Conservation (phyloP, 2,797 vertebrate genomes). For the Tolypeutes matacus region DNA sequence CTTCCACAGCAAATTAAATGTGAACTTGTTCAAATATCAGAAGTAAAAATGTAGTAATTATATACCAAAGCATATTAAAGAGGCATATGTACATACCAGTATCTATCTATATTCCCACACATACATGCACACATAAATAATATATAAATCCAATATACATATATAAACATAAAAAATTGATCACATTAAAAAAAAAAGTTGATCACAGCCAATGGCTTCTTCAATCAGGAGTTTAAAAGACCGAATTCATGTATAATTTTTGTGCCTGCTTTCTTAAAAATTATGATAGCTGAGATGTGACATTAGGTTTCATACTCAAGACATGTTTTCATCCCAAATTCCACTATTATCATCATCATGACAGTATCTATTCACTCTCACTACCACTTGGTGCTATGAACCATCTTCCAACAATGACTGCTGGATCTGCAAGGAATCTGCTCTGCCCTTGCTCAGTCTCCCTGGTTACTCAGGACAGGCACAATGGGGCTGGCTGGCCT, state of each 20-base stretch:
- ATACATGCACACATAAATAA: neutral
- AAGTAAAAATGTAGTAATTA: neutral
- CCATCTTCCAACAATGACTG: neutral
- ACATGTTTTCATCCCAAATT: neutral
- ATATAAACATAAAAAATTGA: neutral
- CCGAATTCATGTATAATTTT: neutral
- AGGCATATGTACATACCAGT: neutral
- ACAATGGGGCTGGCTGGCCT: neutral
- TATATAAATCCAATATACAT: neutral
- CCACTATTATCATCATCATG: neutral
- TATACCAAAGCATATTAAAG: neutral
- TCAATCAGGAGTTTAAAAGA: conserved; percentile 37
- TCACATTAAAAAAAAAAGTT: too few species aligned
- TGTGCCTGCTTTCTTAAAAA: neutral
- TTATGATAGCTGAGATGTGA: neutral
- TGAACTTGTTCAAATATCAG: neutral
- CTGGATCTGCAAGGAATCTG: neutral
- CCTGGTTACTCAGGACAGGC: neutral
- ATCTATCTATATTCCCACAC: neutral
- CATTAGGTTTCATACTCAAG: conserved; percentile 14
- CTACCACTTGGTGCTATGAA: neutral
- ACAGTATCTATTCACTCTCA: neutral
- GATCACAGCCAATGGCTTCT: neutral
- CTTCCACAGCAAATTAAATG: neutral
- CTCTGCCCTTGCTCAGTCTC: too few species aligned